Base-by-base conservation (phyloP, 2,113 vertebrate species). In the Holacanthus passer region DNA sequence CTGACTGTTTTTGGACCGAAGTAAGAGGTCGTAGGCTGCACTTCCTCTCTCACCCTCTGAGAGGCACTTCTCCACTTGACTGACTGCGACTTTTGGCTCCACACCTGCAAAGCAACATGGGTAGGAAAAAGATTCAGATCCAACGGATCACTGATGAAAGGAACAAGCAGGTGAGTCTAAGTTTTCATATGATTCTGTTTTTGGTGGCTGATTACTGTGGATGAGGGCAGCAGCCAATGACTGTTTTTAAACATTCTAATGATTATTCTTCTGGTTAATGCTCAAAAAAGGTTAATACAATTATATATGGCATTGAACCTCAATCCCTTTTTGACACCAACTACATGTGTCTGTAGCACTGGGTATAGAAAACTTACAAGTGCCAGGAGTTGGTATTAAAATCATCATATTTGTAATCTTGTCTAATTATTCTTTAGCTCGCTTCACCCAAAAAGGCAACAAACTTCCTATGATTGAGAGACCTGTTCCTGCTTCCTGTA, bases 101-200 rank as follows among this genome's bases (percentile, higher is more conserved):
- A 47, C 74, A 29, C 85, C 87, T 65, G 47, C 91, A 84, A 82
- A 0, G 93, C 94, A 97, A 94, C 92, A 99, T 99, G 98, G 98
- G 98, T 92, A 97, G 98, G 77, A 99, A 99, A 97, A 99, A 99
- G 97, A 99, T 99, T 89, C 98, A 99, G 96, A 99, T 99, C 90
- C 97, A 99, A 92, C 94, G 97, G 95, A 99, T 99, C 96, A 99
- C 98, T 0, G 98, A 99, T 14, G 98, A 99, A 93, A 96, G 98
- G 91, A 99, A 99, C 84, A 96, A 97, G 76, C 98, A 99, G 97
- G 98, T 98, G 37, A 93, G 94, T 64, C 37, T 48, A 3, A 14
- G 17, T 12, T 29, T 70, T 41, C 8, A 35, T 22, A 5, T 12
- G 1, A 24, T 43, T 24, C 0, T 45, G 35, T 65, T 17, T 24